Conservation (phyloP, 2,888 invertebrate species). For the Formica aserva region DNA sequence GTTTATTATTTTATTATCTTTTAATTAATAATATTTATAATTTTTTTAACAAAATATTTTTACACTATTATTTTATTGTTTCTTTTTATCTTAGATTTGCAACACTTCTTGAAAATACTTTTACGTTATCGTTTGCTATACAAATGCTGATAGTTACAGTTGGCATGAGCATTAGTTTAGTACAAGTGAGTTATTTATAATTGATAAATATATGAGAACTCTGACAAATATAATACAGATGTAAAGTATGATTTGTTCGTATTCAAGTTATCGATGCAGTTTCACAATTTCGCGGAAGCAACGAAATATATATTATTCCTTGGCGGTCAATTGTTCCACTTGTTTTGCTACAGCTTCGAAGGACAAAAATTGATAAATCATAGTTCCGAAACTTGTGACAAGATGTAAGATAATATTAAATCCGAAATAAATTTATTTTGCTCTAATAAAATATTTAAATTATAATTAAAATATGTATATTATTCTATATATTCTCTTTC, state of each 20-base stretch:
- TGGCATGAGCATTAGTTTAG: constrained; percentile 43
- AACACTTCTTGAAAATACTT: constrained; percentile 28
- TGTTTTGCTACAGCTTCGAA: constrained; percentile 48
- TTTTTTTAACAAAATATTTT: no score
- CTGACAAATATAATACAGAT: not conserved
- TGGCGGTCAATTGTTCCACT: constrained; percentile 53
- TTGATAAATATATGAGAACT: not conserved
- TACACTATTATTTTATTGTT: not conserved
- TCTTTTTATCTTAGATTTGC: constrained; percentile 15
- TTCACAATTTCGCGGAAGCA: constrained; percentile 14
- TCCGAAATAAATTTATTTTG: not conserved
- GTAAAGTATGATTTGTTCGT: not conserved
- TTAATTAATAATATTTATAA: not conserved
- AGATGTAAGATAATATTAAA: constrained; percentile 33
- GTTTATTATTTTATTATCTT: not conserved
- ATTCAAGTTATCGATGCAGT: constrained; percentile 1
- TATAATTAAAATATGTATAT: not conserved
- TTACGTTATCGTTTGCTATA: constrained; percentile 16
- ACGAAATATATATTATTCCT: constrained; percentile 16
- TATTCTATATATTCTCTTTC: not conserved
- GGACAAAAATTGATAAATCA: constrained; percentile 57
- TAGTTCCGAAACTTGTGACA: constrained; percentile 5
- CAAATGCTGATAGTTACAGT: constrained; percentile 27
- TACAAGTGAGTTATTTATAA: constrained; percentile 38
- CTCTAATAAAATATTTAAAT: not conserved